Evolutionary conservation across 2,113 vertebrate species (phyloP), one percentile per base, ranked within the genome.

Genomic region (Romanogobio albipinnatus): DNA sequence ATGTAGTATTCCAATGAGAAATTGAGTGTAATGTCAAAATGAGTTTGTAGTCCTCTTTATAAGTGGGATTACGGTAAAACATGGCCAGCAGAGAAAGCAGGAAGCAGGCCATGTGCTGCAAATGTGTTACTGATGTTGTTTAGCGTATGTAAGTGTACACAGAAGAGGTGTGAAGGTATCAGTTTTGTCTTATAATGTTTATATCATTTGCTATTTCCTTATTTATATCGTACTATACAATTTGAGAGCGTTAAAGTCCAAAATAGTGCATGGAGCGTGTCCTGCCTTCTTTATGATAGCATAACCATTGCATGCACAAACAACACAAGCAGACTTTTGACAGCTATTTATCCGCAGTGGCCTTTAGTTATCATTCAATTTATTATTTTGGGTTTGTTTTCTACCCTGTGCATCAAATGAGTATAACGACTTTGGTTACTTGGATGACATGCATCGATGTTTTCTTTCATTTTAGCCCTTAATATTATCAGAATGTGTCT

Each of bases 101-200:
- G 85, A 88, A 81, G 71, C 53, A 49, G 3, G 5, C n/a, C 87
- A 88, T 74, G 87, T 88, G 87, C 24, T 76, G 9, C 11, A 24
- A 17, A 9, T 80, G 61, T 36, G 61, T 22, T 36, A 9, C 14
- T 29, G 53, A 8, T 59, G 61, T 81, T 83, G 19, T 81, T 43
- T 45, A n/a, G 2, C 17, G 15, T 14, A 36, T 29, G 2, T 7
- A 29, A 49, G 15, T 49, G 33, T 68, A 19, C 4, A 10, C 47
- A 29, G 17, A 4, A 22, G 33, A 75, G 19, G 26, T 29, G 1
- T 64, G 39, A 61, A 87, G 83, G 83, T 85, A 82, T 19, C n/a
- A 3, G 2, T 4, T 68, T 26, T 43, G 22, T 24, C 58, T 73
- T 58, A 82, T 13, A 8, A 39, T 45, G 39, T n/a, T 47, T 43